Conservation (phyloP, 2,113 vertebrate species). For the Reinhardtius hippoglossoides region DNA sequence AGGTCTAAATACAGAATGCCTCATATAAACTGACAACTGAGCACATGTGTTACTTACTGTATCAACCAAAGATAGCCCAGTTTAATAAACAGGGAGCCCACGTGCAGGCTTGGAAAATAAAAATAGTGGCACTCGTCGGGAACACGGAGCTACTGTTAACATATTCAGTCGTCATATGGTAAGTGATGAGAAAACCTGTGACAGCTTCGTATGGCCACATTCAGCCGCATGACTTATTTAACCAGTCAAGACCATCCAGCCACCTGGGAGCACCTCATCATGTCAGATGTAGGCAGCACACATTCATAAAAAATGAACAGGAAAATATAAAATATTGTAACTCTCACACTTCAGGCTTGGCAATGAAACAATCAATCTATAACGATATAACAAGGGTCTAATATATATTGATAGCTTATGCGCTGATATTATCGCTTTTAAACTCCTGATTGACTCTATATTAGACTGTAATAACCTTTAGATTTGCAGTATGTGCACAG, state of each 20-base stretch:
- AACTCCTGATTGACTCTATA: too few species aligned
- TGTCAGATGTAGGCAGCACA: not conserved
- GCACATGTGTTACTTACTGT: not conserved
- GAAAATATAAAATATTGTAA: too few species aligned
- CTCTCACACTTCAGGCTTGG: too few species aligned
- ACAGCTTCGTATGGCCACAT: constrained; percentile 1
- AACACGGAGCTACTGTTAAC: constrained; percentile 21
- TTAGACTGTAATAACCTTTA: too few species aligned
- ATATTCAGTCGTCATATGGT: constrained; percentile 34
- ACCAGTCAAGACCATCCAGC: not conserved
- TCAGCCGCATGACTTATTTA: constrained; percentile 10
- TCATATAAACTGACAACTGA: not conserved
- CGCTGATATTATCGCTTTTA: too few species aligned
- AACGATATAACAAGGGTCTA: too few species aligned
- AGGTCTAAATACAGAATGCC: not conserved
- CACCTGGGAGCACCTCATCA: not conserved
- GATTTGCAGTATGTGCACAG: too few species aligned
- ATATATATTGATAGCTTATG: too few species aligned
- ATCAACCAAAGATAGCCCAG: not conserved
- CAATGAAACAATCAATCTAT: too few species aligned
- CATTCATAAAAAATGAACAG: not conserved
- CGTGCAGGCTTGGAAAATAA: not conserved
- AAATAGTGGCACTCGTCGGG: not conserved
- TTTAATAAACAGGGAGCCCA: not conserved
- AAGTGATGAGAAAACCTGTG: not conserved